phyloP scores from a whole-genome alignment of 2,888 invertebrate genomes.

The Hofmannophila pseudospretella region DNA sequence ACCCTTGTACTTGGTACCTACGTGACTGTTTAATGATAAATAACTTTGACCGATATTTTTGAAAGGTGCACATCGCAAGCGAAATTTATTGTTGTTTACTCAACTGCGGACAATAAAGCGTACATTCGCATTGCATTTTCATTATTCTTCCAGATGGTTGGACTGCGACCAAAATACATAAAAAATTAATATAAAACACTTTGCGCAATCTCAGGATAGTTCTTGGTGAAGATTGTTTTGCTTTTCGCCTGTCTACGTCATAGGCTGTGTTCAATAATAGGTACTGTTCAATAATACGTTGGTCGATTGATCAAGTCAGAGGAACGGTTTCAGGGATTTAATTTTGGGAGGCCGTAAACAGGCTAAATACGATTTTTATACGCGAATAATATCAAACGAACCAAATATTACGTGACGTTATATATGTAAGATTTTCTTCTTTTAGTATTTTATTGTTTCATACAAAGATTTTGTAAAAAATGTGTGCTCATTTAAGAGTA shows the following conservation, averaged over 20 bases:
- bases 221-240: slow-evolving; percentile 1
- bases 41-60: not conserved
- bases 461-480: too few species aligned
- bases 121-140: not conserved
- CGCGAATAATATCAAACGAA: too few species aligned
- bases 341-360: too few species aligned
- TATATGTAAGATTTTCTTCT: too few species aligned
- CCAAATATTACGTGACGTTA: too few species aligned
- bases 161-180: slow-evolving; percentile 4
- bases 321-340: too few species aligned
- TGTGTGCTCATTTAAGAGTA: too few species aligned
- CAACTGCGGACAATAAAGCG: not conserved
- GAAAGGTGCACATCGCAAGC: not conserved
- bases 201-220: not conserved
- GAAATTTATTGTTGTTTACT: slow-evolving; percentile 7
- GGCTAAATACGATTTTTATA: too few species aligned
- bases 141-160: slow-evolving; percentile 2
- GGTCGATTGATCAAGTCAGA: too few species aligned
- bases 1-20: slow-evolving; percentile 1
- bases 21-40: not conserved
- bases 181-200: slow-evolving; percentile 5
- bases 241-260: not conserved
- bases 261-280: too few species aligned
- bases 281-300: too few species aligned
- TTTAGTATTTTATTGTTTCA: too few species aligned